Percentiles rank a stretch among this genome's conserved stretches.
Conservation (phyloP, 2,888 invertebrate genomes). For the Drosophila mettleri region DNA sequence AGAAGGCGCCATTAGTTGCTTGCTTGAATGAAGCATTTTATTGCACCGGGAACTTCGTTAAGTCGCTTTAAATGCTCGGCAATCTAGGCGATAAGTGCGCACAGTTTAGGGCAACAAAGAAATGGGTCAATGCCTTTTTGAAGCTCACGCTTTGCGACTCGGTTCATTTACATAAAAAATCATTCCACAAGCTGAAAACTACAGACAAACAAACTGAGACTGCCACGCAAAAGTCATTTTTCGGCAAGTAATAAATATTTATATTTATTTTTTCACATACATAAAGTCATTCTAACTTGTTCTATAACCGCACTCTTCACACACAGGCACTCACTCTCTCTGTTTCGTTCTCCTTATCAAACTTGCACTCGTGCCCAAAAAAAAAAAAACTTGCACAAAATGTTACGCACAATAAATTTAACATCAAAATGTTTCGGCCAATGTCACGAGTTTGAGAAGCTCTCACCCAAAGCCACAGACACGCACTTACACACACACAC, state of each 20-base stretch:
- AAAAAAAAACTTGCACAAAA: constrained; percentile 60
- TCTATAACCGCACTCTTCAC: neutral
- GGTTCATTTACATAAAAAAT: constrained; percentile 68
- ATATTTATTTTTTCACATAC: constrained; percentile 74
- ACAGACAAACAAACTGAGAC: constrained; percentile 13
- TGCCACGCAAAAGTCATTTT: constrained; percentile 46
- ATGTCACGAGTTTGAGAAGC: constrained; percentile 31
- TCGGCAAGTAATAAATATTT: constrained; percentile 71
- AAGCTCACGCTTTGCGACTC: constrained; percentile 11
- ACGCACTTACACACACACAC: neutral
- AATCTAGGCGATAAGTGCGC: constrained; percentile 39
- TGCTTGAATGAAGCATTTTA: constrained; percentile 60
- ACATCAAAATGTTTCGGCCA: constrained; percentile 54
- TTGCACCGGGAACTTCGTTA: constrained; percentile 35
- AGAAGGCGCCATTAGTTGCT: constrained; percentile 27
- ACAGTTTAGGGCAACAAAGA: constrained; percentile 45
- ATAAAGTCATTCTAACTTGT: constrained; percentile 18
- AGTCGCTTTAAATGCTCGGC: constrained; percentile 24
- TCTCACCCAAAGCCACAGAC: neutral
- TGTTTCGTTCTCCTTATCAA: neutral
- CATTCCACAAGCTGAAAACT: constrained; percentile 30
- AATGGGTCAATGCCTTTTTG: constrained; percentile 63
- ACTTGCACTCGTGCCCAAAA: constrained; percentile 22
- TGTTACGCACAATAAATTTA: constrained; percentile 80
- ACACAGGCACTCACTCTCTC: neutral